Evolutionary conservation across 2,888 invertebrate species (phyloP), one percentile per base, ranked within the genome.

Genomic region (Podotricha telesiphe): DNA sequence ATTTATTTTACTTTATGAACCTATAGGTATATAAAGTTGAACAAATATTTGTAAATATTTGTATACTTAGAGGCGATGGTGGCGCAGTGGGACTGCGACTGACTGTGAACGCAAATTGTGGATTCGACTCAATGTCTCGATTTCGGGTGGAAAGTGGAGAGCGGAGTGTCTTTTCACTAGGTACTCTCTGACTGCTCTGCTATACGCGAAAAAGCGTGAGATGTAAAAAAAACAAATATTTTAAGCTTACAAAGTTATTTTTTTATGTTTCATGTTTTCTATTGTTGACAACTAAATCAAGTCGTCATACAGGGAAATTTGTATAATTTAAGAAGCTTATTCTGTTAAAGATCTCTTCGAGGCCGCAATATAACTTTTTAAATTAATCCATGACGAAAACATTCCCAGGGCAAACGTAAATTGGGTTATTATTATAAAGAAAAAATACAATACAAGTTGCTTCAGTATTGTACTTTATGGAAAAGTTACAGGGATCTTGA

Each of bases 301-400:
- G 64, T 59, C 48, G 63, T 15, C 65, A 68, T 68, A 62, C 20
- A 73, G 68, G 22, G 55, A 67, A 65, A 50, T 67, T 40, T 64
- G 64, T 65, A 66, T 70, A 68, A 73, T 70, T 69, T 72, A 67
- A 71, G 65, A 69, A 72, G 72, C 72, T 73, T 70, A 73, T 74
- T 74, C 72, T 69, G 72, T 74, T 72, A 69, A 66, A 65, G 56
- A 70, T 77, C 75, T 75, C 74, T 74, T 67, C 72, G 73, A 67
- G 75, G 72, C 80, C 84, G 83, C 85, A 88, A 89, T 89, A 82
- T 88, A 88, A 89, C 88, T 89, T 89, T 79, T 79, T 79, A 88
- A 89, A 89, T 89, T 89, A 89, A 88, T 87, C 86, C 87, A 87
- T 85, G 84, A 86, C 78, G 77, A 80, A 80, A 78, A 80, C 82